These are phyloP conservation scores for Ispidina picta DNA, from an alignment of 2,797 vertebrate genomes.

Conservation along the genomic window DNA sequence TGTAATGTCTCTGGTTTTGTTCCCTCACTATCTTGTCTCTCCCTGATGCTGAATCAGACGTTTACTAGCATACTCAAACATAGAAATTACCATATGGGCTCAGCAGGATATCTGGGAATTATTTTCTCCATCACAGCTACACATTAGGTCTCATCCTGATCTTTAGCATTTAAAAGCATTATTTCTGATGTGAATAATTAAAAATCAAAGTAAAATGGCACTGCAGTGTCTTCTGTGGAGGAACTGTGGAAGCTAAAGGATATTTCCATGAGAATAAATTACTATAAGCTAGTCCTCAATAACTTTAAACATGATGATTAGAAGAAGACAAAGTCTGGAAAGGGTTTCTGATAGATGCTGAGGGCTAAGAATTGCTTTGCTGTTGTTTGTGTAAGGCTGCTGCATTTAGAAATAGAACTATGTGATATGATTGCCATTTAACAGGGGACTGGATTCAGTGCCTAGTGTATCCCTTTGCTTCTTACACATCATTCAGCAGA, in stretches of 20 bases:
- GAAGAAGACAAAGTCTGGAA: neutral
- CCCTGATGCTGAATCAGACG: neutral
- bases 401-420: neutral
- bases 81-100: constrained; percentile 15
- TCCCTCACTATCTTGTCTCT: neutral
- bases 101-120: constrained; percentile 13
- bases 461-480: neutral
- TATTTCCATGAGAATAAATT: neutral
- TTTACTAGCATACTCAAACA: neutral
- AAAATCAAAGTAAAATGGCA: neutral
- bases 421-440: neutral
- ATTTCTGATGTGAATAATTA: constrained; percentile 34
- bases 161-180: neutral
- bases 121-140: constrained; percentile 2
- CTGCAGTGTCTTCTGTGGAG: neutral
- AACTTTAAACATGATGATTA: neutral
- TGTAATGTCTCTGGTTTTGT: neutral
- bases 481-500: neutral
- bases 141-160: neutral
- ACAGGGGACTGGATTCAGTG: neutral
- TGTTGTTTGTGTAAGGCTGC: neutral
- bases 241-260: neutral
- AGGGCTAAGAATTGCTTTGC: neutral
- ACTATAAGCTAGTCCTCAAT: neutral
- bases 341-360: neutral